These are phyloP conservation scores for Drosophila guanche DNA, from an alignment of 1,140 invertebrate genomes.

Conservation along the genomic window DNA sequence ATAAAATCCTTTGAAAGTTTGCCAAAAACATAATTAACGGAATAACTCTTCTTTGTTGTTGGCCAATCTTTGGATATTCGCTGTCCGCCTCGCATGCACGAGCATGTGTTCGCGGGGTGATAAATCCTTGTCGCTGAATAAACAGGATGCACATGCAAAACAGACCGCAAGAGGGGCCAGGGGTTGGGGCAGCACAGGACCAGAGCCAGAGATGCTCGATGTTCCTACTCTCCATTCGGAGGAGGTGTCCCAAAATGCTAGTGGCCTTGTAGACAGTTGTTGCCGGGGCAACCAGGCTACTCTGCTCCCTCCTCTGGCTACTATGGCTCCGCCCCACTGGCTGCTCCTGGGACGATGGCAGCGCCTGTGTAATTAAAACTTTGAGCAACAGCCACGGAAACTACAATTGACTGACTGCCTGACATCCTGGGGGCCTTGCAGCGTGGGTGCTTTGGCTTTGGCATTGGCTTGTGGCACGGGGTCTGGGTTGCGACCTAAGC, in stretches of 20 bases:
- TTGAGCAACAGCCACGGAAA: conserved; percentile 77
- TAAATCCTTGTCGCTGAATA: conserved; percentile 75
- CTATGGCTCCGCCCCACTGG: background rate
- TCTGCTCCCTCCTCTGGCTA: background rate
- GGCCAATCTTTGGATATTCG: background rate
- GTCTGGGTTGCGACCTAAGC: conserved; percentile 41
- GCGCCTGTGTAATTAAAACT: conserved; percentile 76
- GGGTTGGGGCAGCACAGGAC: conserved; percentile 22
- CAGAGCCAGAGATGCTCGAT: conserved; percentile 1
- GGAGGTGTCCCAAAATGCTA: conserved; percentile 32
- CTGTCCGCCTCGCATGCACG: no score
- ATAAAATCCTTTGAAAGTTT: background rate
- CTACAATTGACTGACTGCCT: conserved; percentile 76
- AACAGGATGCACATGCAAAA: conserved; percentile 54
- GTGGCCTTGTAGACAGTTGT: conserved; percentile 52
- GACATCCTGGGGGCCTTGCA: conserved; percentile 46
- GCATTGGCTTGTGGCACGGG: background rate
- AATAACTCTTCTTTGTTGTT: background rate
- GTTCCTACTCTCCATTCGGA: conserved; percentile 1
- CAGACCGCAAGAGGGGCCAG: conserved; percentile 15
- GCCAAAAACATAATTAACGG: background rate
- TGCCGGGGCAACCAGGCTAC: conserved; percentile 1
- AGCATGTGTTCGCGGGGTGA: conserved; percentile 46
- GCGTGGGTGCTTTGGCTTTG: conserved; percentile 2
- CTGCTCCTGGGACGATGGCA: conserved; percentile 28